Evolutionary conservation across 2,797 vertebrate genomes (phyloP), one percentile per base, ranked within the genome.

Genomic region (Melanotaenia boesemani): DNA sequence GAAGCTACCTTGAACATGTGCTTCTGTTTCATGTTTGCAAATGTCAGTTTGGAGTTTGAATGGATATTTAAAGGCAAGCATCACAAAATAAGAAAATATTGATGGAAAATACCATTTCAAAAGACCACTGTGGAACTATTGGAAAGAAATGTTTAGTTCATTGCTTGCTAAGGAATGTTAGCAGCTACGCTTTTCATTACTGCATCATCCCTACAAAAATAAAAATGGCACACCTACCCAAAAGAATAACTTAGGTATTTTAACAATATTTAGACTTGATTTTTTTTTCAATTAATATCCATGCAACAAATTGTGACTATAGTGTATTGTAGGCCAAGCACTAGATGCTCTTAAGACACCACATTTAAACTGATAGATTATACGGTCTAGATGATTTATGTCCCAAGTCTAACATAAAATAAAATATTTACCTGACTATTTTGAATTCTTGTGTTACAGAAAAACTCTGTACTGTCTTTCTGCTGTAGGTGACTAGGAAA

Each of bases 381-480:
- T 50, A 34, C 44, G 2, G 44, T 48, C 18, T 59, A 56, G n/a
- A 16, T 3, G 1, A 16, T 30, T 28, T 30, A 16, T 56, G 6
- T 3, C 6, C 2, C 13, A 56, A 55, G 6, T 16, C 26, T 6
- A 30, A 7, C 13, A 30, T 26, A 28, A 37, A 24, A 46, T 34
- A n/a, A 18, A 71, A 64, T 54, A 34, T 30, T 6, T 13, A 59
- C 39, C 1, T 30, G 15, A 2, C 7, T 18, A 37, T 3, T 34
- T 32, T 59, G 63, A 67, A 64, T 60, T 22, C 2, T 61, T 55
- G 24, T 76, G n/a, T 73, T 41, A 30, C 39, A 13, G 2, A 6
- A 48, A 4, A 0, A 60, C 52, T 12, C 24, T 15, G 11, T 24
- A 5, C 52, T 1, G 5, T 41, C 34, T 50, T 52, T 44, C 1